A percentile compares a stretch with the other conserved stretches of the same genome.
Conservation (phyloP, 1,140 invertebrate species). For the Thaumatotibia leucotreta region DNA sequence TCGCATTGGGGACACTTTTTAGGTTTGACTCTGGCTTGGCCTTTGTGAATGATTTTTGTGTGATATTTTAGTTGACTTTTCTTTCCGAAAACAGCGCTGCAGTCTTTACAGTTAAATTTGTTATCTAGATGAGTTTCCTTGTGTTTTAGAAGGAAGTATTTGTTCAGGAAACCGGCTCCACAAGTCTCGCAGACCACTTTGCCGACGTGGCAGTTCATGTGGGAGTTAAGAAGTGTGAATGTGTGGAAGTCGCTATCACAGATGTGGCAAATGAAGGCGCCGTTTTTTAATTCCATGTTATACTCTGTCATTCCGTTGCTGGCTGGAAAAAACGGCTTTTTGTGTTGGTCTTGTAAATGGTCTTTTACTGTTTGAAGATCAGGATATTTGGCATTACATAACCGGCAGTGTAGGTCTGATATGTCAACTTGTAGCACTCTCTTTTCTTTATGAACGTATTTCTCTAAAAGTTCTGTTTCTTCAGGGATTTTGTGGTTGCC, state of each 20-base stretch:
- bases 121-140: constrained; percentile 44
- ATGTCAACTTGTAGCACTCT: not conserved
- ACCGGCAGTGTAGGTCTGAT: not conserved
- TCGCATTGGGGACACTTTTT: constrained; percentile 41
- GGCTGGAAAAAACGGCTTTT: not conserved
- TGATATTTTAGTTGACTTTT: constrained; percentile 45
- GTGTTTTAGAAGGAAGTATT: constrained; percentile 65
- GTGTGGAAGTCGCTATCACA: constrained; percentile 26
- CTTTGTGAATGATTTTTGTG: constrained; percentile 33
- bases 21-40: constrained; percentile 26
- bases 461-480: not conserved
- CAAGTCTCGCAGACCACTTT: constrained; percentile 72
- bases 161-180: constrained; percentile 57
- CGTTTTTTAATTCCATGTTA: constrained; percentile 1
- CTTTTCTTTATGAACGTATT: constrained; percentile 8
- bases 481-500: not conserved
- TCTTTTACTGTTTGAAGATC: not conserved
- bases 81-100: constrained; percentile 37
- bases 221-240: constrained; percentile 38
- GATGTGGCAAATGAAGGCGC: constrained; percentile 31
- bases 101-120: constrained; percentile 31
- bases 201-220: constrained; percentile 57
- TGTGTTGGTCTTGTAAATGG: not conserved
- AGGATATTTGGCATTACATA: not conserved
- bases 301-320: constrained; percentile 9